Evolutionary conservation across 1,140 invertebrate species (phyloP), one percentile per base, ranked within the genome.

Genomic region (Mya arenaria): DNA sequence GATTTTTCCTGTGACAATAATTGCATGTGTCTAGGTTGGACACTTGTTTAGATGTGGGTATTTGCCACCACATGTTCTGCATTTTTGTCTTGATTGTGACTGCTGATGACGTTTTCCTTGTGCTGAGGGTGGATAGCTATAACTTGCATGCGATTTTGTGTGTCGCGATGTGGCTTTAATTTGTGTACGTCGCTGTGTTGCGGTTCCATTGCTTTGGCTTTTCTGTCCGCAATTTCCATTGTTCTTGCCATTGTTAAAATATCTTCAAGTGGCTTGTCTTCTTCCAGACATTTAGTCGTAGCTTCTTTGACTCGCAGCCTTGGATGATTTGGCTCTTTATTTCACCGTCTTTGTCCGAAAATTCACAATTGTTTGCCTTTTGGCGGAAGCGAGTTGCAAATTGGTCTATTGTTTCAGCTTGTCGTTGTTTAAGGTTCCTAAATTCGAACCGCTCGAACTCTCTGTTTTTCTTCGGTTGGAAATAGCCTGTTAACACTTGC

Each of bases 281-380:
- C 55, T 58, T 58, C 55, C 55, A 58, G 55, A 58, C n/a, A 58
- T 58, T 58, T 58, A n/a, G n/a, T n/a, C n/a, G n/a, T n/a, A n/a
- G n/a, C n/a, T n/a, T n/a, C n/a, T n/a, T n/a, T n/a, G n/a, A n/a
- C n/a, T 58, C 55, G 6, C 6, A 58, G 55, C n/a, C n/a, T 58
- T 58, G 6, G n/a, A 58, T 58, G 6, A 58, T 58, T 58, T 58
- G 55, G 55, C n/a, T 6, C 30, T 58, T 58, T 6, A 58, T 58
- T 6, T 58, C 55, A n/a, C n/a, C 55, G 6, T 58, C 55, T n/a
- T 58, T 58, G n/a, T 58, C n/a, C 6, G 55, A 8, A 58, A 58
- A 58, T 58, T 58, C 55, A 28, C 55, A 58, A 58, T 6, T 58
- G n/a, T 58, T 28, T 58, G 55, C 6, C n/a, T 58, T 8, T 58